Percentiles rank a stretch among this genome's conserved stretches.
Evolutionary conservation across 2,113 vertebrate species (phyloP).

Genomic region (Serilophus lunatus): DNA sequence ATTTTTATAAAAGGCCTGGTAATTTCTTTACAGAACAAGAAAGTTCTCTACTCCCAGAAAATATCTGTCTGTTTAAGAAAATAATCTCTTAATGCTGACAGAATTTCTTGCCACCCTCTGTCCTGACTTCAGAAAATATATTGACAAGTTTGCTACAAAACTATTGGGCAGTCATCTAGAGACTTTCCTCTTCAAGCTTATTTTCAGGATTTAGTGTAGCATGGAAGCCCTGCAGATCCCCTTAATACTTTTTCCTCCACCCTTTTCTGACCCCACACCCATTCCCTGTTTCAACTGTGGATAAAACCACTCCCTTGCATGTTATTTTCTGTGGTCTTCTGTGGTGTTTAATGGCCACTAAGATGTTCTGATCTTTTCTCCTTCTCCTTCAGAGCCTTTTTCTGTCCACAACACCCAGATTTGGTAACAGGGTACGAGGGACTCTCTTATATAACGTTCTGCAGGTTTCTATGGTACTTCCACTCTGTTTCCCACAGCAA

Average conservation of each 20-base stretch:
- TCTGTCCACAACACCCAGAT: neutral
- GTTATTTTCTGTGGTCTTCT: neutral
- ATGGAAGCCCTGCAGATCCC: neutral
- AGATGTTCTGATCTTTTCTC: neutral
- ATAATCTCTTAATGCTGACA: neutral
- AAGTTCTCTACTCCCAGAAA: neutral
- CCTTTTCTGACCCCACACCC: too few species aligned
- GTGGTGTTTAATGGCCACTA: neutral
- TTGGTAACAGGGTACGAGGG: neutral
- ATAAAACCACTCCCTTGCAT: neutral
- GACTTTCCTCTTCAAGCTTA: neutral
- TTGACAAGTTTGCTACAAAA: neutral
- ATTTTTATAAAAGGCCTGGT: neutral
- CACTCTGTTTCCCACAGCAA: constrained; percentile 43
- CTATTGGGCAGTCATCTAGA: neutral
- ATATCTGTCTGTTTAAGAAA: neutral
- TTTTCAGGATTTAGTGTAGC: neutral
- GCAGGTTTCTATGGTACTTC: constrained; percentile 21
- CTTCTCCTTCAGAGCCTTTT: neutral
- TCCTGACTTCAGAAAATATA: neutral
- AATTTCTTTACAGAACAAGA: neutral
- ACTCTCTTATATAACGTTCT: constrained; percentile 15
- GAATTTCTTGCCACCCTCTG: neutral
- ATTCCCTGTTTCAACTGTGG: neutral
- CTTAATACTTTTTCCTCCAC: neutral